These are phyloP conservation scores for Epinotia demarniana DNA, from an alignment of 2,888 invertebrate genomes.

Conservation along the genomic window DNA sequence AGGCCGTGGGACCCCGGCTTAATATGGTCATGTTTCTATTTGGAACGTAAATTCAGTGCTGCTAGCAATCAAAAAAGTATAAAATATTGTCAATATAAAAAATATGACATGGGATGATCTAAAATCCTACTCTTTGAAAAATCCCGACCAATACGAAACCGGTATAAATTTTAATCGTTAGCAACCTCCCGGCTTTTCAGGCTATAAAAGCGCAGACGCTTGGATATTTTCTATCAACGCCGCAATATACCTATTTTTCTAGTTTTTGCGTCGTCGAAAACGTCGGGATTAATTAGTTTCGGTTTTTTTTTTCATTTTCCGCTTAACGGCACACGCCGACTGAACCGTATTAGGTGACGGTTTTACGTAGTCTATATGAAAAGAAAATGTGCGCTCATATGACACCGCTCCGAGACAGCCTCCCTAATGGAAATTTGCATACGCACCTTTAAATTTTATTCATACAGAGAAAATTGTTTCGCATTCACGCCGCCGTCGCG, in stretches of 20 bases:
- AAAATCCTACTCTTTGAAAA: neutral
- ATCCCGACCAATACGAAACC: constrained; percentile 11
- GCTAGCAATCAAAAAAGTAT: neutral
- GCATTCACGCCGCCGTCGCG: constrained; percentile 60
- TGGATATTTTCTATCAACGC: constrained; percentile 14
- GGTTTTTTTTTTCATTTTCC: constrained; percentile 23
- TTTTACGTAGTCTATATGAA: constrained; percentile 71
- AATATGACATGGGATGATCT: neutral
- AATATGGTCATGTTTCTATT: neutral
- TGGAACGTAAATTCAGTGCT: neutral
- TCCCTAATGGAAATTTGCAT: constrained; percentile 82
- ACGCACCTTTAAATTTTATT: constrained; percentile 83
- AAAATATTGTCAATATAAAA: neutral
- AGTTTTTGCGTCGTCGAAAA: constrained; percentile 8
- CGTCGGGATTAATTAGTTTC: constrained; percentile 25
- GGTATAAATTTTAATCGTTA: constrained; percentile 23
- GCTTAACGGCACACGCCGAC: constrained; percentile 33
- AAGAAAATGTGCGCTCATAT: constrained; percentile 74
- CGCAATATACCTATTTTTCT: constrained; percentile 20
- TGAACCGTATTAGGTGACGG: constrained; percentile 63
- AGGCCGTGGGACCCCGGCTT: too few relatives aligned
- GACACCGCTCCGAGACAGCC: constrained; percentile 76
- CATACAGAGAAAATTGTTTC: constrained; percentile 83
- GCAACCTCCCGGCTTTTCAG: constrained; percentile 5
- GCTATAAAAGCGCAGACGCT: constrained; percentile 18